A percentile compares a stretch with the other conserved stretches of the same genome.
phyloP scores from a whole-genome alignment of 2,888 invertebrate species.

The Auanema sp. region DNA sequence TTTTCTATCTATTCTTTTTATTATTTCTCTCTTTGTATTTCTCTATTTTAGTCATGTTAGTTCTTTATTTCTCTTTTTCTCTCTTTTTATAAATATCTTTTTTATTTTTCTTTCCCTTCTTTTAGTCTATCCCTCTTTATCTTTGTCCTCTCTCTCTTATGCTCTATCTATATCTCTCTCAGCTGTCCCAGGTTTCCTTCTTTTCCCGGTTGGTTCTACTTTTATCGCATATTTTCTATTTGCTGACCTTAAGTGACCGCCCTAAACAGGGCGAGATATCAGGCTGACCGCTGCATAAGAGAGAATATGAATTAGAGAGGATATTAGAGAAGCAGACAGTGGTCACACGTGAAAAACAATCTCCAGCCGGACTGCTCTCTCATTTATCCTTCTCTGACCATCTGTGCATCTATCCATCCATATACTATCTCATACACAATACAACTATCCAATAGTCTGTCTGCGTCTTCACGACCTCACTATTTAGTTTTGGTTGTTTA shows the following conservation, averaged over 20 bases:
- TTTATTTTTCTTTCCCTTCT: neutral
- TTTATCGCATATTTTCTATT: constrained; percentile 23
- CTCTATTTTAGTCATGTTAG: constrained; percentile 1
- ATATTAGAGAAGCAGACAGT: constrained; percentile 7
- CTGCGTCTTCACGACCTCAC: constrained; percentile 12
- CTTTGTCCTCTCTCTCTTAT: neutral
- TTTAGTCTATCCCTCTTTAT: neutral
- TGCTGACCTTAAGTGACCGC: constrained; percentile 27
- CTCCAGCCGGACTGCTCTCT: constrained; percentile 25
- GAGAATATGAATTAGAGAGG: constrained; percentile 12
- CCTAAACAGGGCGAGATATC: constrained; percentile 6
- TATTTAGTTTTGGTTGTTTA: constrained; percentile 25
- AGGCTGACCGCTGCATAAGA: constrained; percentile 5
- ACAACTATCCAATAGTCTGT: constrained; percentile 1
- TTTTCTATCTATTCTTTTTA: neutral
- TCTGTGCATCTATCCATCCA: constrained; percentile 5
- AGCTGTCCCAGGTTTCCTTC: neutral
- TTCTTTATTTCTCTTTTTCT: constrained; percentile 5
- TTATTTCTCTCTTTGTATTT: constrained; percentile 3
- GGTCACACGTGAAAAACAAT: constrained; percentile 28
- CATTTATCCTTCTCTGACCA: constrained; percentile 6
- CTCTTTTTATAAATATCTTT: neutral
- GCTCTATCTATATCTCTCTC: neutral
- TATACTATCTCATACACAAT: constrained; percentile 2
- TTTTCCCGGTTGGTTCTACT: neutral